Base-by-base conservation (phyloP, 1,140 invertebrate species). In the Panulirus ornatus region DNA sequence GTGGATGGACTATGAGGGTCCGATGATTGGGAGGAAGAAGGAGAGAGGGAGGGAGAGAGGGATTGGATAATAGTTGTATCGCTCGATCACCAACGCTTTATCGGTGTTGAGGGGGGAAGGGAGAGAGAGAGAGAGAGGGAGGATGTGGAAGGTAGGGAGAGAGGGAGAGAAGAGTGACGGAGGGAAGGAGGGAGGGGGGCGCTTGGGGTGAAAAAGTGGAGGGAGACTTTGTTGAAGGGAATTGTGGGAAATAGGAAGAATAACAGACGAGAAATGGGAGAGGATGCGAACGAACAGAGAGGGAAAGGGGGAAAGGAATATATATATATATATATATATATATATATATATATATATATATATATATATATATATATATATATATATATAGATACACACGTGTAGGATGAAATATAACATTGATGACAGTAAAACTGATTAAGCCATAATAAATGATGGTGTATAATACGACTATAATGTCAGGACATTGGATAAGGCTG, bases 41-140 rank as follows among this genome's bases (percentile, higher is more conserved):
- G 51, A 79, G 76, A 44, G 27, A 58, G 16, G 19, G 47, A 34
- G 16, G 16, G 34, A 11, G 36, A 44, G 36, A 30, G 40, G 36
- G 16, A 75, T 40, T 58, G 78, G 78, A 81, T 81, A 81, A 81
- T 51, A 47, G 51, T 42, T 14, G 27, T 81, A 81, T 81, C 78
- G 78, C 78, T 81, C 34, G 78, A 81, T 81, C 78, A 30, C 51
- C 30, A 19, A n/a, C 30, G 47, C n/a, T n/a, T 81, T 81, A 81
- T 81, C 78, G 78, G 14, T 2, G 54, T 58, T n/a, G 38, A 30
- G 9, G 22, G 16, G 16, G 34, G 6, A 30, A 36, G 6, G 11
- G 44, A 16, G n/a, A 22, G 30, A 40, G 22, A 34, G 79, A 83
- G 22, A 14, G 54, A 42, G 22, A 19, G 54, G 22, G 27, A n/a